Conservation (phyloP, 2,797 vertebrate species). For the Sparidentex hasta region DNA sequence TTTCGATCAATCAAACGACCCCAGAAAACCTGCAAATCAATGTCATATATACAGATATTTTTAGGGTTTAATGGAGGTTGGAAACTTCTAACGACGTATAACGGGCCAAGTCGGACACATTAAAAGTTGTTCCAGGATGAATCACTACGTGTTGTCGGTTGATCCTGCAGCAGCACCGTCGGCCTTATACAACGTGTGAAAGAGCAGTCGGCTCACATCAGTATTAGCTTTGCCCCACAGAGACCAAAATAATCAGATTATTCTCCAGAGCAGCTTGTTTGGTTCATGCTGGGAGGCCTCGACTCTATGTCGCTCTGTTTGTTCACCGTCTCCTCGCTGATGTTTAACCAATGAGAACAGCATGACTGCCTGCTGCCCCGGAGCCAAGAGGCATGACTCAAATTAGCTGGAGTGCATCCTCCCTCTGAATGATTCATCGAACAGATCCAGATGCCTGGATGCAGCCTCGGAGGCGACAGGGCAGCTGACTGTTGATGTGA, state of each 20-base stretch:
- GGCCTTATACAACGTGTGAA: conserved; percentile 29
- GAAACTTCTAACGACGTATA: no score
- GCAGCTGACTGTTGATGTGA: conserved; percentile 36
- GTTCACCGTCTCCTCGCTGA: conserved; percentile 15
- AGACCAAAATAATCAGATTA: conserved; percentile 43
- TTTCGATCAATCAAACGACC: no score
- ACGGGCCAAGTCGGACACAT: background rate
- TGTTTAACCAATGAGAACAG: conserved; percentile 62
- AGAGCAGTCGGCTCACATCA: conserved; percentile 49
- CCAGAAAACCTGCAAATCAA: no score
- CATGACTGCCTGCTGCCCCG: conserved; percentile 39
- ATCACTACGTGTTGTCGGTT: background rate
- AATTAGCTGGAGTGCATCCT: conserved; percentile 54
- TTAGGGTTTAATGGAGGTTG: no score
- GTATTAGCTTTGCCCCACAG: conserved; percentile 10
- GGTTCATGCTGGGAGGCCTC: conserved; percentile 6
- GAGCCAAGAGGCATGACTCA: conserved; percentile 55
- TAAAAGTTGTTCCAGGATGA: background rate
- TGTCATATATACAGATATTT: no score
- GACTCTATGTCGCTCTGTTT: background rate
- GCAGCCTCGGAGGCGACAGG: conserved; percentile 1
- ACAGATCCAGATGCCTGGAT: conserved; percentile 19
- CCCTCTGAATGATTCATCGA: conserved; percentile 60
- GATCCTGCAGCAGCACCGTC: conserved; percentile 4
- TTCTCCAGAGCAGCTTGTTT: conserved; percentile 45